Evolutionary conservation across 2,888 invertebrate genomes (phyloP), one percentile per base, ranked within the genome.

Genomic region (Tipula confusa): DNA sequence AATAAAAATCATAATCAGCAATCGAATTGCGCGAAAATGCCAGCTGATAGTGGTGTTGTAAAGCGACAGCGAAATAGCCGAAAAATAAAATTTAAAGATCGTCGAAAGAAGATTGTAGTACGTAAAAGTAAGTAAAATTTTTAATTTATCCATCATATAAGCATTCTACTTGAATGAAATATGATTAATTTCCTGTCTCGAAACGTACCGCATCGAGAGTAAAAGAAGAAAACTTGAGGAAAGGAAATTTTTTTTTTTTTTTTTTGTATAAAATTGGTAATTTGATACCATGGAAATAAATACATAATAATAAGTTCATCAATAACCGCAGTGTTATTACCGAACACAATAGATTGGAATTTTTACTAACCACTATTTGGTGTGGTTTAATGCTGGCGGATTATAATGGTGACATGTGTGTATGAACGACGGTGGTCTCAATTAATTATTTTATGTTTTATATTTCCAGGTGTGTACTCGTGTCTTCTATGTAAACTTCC

Each of bases 241-340:
- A 64, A 64, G 64, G 64, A 64, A 64, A 64, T 64, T 64, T 43
- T 43, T 43, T 43, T 64, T 64, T 43, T 43, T 43, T 43, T 43
- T 43, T 1, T 64, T 9, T 11, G 18, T 24, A 64, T 24, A 64
- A 1, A 64, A 64, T 64, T 64, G 7, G 64, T 64, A 64, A 64
- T 64, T 64, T 64, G 64, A 64, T 64, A 48, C 24, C 64, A 64
- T 64, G 64, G 64, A 64, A 64, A 64, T 64, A 64, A 64, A 64
- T n/a, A n/a, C n/a, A n/a, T n/a, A n/a, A n/a, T 64, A 64, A 64
- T 64, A 64, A 64, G 64, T 64, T 64, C 64, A 64, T 64, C 64
- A 64, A 64, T 64, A 64, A 64, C 64, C 64, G 64, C 64, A 64
- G 64, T 9, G 64, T 64, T 24, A 64, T n/a, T n/a, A 64, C 64